Percentiles rank a stretch among this genome's conserved stretches.
phyloP scores from a whole-genome alignment of 2,797 vertebrate species.

The Ctenosaura bakeri region DNA sequence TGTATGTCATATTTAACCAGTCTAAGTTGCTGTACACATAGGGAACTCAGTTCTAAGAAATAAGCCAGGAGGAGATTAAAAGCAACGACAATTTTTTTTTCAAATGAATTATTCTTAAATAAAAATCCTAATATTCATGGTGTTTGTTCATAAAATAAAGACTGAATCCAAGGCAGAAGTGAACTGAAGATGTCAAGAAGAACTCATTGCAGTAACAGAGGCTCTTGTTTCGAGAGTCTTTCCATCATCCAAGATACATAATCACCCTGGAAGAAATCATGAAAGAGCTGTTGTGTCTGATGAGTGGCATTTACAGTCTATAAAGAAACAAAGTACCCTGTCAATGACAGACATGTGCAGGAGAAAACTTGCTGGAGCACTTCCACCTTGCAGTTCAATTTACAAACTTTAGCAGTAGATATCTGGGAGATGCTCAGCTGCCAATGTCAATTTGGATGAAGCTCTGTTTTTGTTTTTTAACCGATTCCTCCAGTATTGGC shows the following conservation, averaged over 20 bases:
- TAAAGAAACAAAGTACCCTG: conserved; percentile 9
- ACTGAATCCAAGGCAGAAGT: not conserved
- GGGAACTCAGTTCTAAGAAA: not conserved
- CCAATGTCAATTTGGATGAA: not conserved
- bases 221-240: conserved; percentile 6
- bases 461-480: not conserved
- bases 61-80: not conserved
- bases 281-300: conserved; percentile 1
- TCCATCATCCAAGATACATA: not conserved
- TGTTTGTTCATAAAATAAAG: not conserved
- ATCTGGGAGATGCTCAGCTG: not conserved
- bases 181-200: not conserved
- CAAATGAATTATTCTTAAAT: not conserved
- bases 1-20: not conserved
- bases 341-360: conserved; percentile 4
- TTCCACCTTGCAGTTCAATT: not conserved
- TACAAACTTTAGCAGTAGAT: not conserved
- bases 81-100: not conserved
- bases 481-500: not conserved
- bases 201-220: not conserved
- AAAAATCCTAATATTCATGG: not conserved
- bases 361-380: not conserved
- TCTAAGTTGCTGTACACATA: not conserved
- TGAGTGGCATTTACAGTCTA: conserved; percentile 13
- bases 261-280: conserved; percentile 10